phyloP scores from a whole-genome alignment of 2,113 vertebrate species.

The Aramus guarauna region DNA sequence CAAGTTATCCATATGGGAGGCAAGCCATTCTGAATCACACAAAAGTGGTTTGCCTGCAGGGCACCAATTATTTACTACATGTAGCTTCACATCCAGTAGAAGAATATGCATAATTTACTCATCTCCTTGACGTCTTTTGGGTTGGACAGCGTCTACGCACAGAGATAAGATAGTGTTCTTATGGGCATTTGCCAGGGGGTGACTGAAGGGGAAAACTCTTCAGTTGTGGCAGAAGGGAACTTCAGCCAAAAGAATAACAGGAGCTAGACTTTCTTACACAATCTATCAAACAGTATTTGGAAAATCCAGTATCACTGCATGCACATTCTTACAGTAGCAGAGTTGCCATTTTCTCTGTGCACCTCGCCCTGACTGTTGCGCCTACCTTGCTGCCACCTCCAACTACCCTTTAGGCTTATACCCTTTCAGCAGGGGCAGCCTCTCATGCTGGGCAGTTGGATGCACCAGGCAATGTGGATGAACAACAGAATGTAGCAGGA shows the following conservation, averaged over 20 bases:
- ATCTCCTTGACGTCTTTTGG: conserved; percentile 53
- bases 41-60: conserved; percentile 49
- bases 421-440: not conserved
- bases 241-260: not conserved
- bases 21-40: conserved; percentile 41
- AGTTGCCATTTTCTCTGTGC: not conserved
- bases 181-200: not conserved
- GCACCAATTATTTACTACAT: conserved; percentile 63
- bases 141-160: not conserved
- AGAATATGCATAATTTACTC: conserved; percentile 56
- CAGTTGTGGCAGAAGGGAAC: not conserved
- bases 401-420: not conserved
- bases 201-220: not conserved
- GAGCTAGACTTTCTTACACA: not conserved
- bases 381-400: not conserved
- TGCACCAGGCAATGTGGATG: too few species aligned
- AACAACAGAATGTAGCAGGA: not conserved
- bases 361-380: not conserved
- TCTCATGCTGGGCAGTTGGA: not conserved
- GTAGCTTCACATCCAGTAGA: conserved; percentile 64
- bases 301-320: not conserved
- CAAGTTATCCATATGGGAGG: not conserved
- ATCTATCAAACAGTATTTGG: not conserved
- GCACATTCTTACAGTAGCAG: not conserved
- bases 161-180: not conserved